These are phyloP conservation scores for Nowickia ferox DNA, from an alignment of 2,888 invertebrate genomes.

Conservation along the genomic window DNA sequence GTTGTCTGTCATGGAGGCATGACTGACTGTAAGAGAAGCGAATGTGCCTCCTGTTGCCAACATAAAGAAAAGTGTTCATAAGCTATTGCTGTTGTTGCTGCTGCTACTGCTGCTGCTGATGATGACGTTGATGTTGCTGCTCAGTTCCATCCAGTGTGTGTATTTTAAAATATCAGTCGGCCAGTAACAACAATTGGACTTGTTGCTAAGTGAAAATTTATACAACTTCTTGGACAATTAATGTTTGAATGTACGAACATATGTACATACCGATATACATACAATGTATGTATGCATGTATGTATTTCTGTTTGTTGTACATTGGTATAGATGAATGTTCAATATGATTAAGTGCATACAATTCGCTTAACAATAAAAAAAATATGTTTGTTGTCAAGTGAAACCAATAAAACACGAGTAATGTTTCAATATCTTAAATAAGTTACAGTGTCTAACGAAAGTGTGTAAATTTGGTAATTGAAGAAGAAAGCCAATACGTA, in stretches of 20 bases:
- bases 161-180: constrained; percentile 32
- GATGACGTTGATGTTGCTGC: constrained; percentile 17
- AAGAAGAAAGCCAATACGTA: not conserved
- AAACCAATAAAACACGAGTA: constrained; percentile 41
- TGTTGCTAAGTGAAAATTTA: constrained; percentile 69
- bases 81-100: constrained; percentile 28
- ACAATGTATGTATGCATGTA: too few species aligned
- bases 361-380: constrained; percentile 66
- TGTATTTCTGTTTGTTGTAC: constrained; percentile 72
- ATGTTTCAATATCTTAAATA: constrained; percentile 44
- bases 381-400: constrained; percentile 67
- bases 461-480: not conserved
- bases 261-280: constrained; percentile 33
- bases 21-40: constrained; percentile 35
- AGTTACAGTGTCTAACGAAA: constrained; percentile 27
- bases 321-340: not conserved
- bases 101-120: constrained; percentile 12
- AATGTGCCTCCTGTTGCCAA: constrained; percentile 56
- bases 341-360: constrained; percentile 59
- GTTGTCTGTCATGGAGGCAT: constrained; percentile 41
- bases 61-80: constrained; percentile 45
- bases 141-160: not conserved
- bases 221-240: constrained; percentile 58
- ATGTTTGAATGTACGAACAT: constrained; percentile 4
- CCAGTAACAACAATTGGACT: constrained; percentile 34